These are phyloP conservation scores for Calyptommatus sinebrachiatus DNA, from an alignment of 2,113 vertebrate genomes.

Conservation along the genomic window DNA sequence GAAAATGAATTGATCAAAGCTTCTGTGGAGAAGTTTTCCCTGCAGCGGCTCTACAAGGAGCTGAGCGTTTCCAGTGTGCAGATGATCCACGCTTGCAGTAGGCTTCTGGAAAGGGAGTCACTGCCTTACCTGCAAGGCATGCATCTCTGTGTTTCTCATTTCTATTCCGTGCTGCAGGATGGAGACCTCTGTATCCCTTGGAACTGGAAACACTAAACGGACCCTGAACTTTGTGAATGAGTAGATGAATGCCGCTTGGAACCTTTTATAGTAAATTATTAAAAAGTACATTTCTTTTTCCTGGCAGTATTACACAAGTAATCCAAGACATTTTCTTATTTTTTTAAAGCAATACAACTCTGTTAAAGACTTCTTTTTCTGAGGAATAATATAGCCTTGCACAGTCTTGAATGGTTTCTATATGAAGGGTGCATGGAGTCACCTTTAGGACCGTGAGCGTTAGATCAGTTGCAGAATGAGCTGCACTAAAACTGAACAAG, in stretches of 20 bases:
- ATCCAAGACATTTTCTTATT: constrained; percentile 26
- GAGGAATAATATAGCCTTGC: not conserved
- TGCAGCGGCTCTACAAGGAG: constrained; percentile 86
- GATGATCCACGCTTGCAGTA: constrained; percentile 86
- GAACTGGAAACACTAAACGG: constrained; percentile 87
- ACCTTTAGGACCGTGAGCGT: constrained; percentile 23
- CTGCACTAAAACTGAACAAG: constrained; percentile 42
- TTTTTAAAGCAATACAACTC: constrained; percentile 36
- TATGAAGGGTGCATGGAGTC: constrained; percentile 14
- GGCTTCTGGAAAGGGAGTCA: constrained; percentile 78
- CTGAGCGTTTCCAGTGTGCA: constrained; percentile 85
- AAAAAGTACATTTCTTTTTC: constrained; percentile 57
- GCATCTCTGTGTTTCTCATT: constrained; percentile 86
- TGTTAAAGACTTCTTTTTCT: constrained; percentile 27
- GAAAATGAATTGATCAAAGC: constrained; percentile 74
- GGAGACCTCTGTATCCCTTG: constrained; percentile 95
- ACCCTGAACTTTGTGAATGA: constrained; percentile 56
- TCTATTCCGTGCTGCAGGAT: constrained; percentile 93
- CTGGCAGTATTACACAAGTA: constrained; percentile 45
- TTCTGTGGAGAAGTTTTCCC: constrained; percentile 76
- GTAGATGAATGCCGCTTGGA: constrained; percentile 36
- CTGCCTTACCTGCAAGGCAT: constrained; percentile 80
- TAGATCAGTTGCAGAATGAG: constrained; percentile 32
- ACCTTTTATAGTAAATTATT: constrained; percentile 62
- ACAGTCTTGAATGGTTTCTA: constrained; percentile 6